phyloP scores from a whole-genome alignment of 1,140 invertebrate genomes.

The Gryon sp. region DNA sequence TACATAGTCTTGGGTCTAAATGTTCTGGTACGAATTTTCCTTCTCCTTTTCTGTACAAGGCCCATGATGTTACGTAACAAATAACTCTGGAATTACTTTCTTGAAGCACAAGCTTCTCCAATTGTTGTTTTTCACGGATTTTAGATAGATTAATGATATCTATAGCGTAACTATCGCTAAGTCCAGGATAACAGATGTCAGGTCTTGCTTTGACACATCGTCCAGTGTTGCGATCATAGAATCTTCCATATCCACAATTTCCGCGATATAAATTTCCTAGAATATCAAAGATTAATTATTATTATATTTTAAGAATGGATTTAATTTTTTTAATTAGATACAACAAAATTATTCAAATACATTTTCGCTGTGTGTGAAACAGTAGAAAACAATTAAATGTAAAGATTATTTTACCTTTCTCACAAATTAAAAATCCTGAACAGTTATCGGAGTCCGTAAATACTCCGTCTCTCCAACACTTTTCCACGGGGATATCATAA shows the following conservation, averaged over 20 bases:
- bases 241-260: slow-evolving; percentile 69
- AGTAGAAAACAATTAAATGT: no score
- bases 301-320: background rate
- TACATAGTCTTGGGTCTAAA: slow-evolving; percentile 89
- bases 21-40: slow-evolving; percentile 93
- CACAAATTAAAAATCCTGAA: slow-evolving; percentile 84
- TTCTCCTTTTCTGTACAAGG: slow-evolving; percentile 89
- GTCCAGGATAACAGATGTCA: slow-evolving; percentile 68
- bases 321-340: no score
- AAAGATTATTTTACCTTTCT: no score
- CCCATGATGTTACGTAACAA: slow-evolving; percentile 94
- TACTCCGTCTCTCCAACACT: slow-evolving; percentile 79
- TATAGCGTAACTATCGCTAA: slow-evolving; percentile 45
- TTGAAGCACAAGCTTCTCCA: slow-evolving; percentile 63
- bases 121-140: slow-evolving; percentile 57
- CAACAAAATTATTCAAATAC: no score
- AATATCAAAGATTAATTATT: background rate
- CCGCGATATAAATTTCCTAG: slow-evolving; percentile 68
- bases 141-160: slow-evolving; percentile 37
- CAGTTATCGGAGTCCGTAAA: slow-evolving; percentile 84
- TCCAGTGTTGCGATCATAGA: slow-evolving; percentile 60
- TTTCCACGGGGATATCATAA: slow-evolving; percentile 65
- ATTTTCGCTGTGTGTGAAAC: no score
- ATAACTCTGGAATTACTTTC: slow-evolving; percentile 82
- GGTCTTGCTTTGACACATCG: slow-evolving; percentile 67